Conservation (phyloP, 2,888 invertebrate genomes). For the Metallyticus violacea region DNA sequence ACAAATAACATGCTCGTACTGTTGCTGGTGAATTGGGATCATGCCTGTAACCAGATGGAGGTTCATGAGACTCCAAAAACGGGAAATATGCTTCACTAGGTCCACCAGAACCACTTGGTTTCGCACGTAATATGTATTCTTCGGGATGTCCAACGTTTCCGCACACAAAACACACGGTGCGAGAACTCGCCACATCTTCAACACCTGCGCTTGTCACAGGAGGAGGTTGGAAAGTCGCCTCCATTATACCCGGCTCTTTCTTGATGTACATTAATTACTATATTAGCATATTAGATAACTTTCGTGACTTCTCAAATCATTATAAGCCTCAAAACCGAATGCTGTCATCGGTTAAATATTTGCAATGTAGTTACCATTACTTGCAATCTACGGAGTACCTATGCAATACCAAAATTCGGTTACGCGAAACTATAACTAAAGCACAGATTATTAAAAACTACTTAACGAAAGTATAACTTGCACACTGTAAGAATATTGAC, state of each 20-base stretch:
- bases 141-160: conserved; percentile 67
- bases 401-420: not conserved
- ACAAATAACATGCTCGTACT: conserved; percentile 69
- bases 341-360: too few species aligned
- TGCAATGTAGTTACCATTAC: not conserved
- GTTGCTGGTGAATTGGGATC: conserved; percentile 33
- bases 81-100: conserved; percentile 84
- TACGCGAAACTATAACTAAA: not conserved
- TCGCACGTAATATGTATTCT: conserved; percentile 59
- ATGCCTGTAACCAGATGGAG: conserved; percentile 67
- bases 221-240: conserved; percentile 32
- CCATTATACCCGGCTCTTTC: conserved; percentile 33
- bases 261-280: conserved; percentile 32
- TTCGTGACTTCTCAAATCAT: too few species aligned
- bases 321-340: too few species aligned
- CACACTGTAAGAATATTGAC: not conserved
- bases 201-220: conserved; percentile 31
- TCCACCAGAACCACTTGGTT: conserved; percentile 58
- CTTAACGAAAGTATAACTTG: not conserved
- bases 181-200: conserved; percentile 27
- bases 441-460: not conserved
- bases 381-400: not conserved
- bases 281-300: not conserved
- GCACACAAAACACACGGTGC: conserved; percentile 63
- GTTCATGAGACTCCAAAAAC: conserved; percentile 85